Conservation (phyloP, 2,113 vertebrate species). For the Cebus imitator region DNA sequence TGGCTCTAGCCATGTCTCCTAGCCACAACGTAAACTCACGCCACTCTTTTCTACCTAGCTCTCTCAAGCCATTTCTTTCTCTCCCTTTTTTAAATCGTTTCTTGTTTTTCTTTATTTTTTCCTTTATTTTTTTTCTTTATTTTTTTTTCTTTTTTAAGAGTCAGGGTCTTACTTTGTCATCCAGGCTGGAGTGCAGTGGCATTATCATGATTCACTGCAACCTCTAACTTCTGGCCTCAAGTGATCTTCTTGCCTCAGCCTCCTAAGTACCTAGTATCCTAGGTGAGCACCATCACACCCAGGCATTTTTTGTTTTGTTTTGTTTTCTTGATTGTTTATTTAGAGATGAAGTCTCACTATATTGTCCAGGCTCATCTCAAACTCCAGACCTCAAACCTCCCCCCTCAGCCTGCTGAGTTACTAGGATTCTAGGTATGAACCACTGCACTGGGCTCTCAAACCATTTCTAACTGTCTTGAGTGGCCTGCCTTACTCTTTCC, state of each 20-base stretch:
- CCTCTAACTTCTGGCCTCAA: background rate
- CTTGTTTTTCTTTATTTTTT: background rate
- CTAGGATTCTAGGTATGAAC: background rate
- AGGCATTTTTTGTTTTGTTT: background rate
- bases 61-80: background rate
- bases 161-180: background rate
- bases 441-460: background rate
- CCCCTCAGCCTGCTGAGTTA: no score
- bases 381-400: background rate
- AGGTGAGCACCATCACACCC: background rate
- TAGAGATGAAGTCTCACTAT: background rate
- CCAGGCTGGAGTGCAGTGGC: no score
- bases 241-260: background rate
- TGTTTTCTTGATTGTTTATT: no score
- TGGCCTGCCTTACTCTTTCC: accelerated
- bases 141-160: background rate
- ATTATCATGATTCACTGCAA: no score
- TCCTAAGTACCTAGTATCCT: background rate
- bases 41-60: background rate
- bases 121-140: no score
- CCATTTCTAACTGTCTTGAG: background rate
- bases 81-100: background rate
- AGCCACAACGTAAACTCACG: background rate
- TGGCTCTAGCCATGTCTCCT: background rate
- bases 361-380: background rate